Base-by-base conservation (phyloP, 2,113 vertebrate genomes). In the Phodopus roborovskii region DNA sequence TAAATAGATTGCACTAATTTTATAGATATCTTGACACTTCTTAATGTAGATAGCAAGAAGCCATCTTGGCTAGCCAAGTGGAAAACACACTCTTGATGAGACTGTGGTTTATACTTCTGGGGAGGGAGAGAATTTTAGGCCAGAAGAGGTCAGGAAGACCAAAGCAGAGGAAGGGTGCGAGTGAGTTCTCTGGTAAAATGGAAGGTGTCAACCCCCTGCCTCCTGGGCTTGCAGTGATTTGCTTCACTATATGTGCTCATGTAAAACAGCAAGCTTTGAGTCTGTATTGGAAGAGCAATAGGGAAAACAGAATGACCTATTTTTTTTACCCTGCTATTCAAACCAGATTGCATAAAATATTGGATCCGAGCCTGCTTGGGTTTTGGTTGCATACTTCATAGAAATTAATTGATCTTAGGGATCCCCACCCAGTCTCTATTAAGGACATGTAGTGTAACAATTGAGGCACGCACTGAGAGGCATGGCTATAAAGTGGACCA, bases 1-100 rank as follows among this genome's bases (percentile, higher is more conserved):
- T 84, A 96, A 95, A 96, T 97, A 97, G 88, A 94, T 95, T 91
- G 97, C 96, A 81, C 79, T 92, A 71, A 94, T 91, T 96, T 97
- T 96, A 60, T 39, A 64, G 60, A n/a, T 8, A 62, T 58, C 82
- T 92, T 66, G 92, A 93, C 68, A 74, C 82, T 85, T 92, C 73
- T 94, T 74, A 89, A 88, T 79, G 71, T 87, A 79, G 60, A 26
- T 33, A 89, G 56, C 11, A 89, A 75, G 53, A 58, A 88, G 50
- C 13, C 45, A 85, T 88, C 62, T 56, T 88, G 64, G 58, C 19
- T 11, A n/a, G 50, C 10, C 78, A 88, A 96, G 36, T 58, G 33
- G 75, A 86, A 91, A 90, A 20, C n/a, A 45, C 48, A n/a, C n/a
- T 78, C 19, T 56, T 74, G 64, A 0, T 88, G 70, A 85, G 50